Percentiles rank a stretch among this genome's conserved stretches.
phyloP scores from a whole-genome alignment of 1,140 invertebrate species.

The Cataglyphis hispanica region DNA sequence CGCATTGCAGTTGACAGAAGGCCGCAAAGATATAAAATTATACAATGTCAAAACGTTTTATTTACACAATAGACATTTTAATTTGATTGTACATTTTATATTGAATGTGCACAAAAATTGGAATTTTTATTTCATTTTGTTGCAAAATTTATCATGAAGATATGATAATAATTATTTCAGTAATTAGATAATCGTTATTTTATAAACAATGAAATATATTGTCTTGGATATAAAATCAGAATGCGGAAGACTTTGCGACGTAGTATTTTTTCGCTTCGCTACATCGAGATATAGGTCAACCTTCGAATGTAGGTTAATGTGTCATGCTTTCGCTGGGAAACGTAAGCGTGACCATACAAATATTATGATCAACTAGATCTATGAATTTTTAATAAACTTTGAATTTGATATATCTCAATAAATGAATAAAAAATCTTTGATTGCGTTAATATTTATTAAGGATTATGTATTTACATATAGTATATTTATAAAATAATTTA shows the following conservation, averaged over 20 bases:
- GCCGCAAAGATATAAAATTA: not conserved
- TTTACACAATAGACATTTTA: not conserved
- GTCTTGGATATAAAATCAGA: not conserved
- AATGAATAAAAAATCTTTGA: not conserved
- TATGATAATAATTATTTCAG: not conserved
- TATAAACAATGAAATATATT: not conserved
- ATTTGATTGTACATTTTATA: not conserved
- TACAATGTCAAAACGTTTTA: not conserved
- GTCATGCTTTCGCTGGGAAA: constrained; percentile 37
- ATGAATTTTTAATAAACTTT: constrained; percentile 38
- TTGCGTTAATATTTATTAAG: not conserved
- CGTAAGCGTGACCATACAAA: constrained; percentile 26
- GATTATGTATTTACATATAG: not conserved
- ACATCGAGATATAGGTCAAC: constrained; percentile 38
- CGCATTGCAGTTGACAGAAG: constrained; percentile 15
- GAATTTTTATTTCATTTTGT: not conserved
- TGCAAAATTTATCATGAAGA: not conserved
- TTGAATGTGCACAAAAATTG: not conserved
- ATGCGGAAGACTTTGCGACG: constrained; percentile 7
- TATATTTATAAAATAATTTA: constrained; percentile 2
- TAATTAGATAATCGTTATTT: not conserved
- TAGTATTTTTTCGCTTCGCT: constrained; percentile 15
- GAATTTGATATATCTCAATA: not conserved
- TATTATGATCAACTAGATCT: constrained; percentile 24
- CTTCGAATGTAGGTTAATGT: constrained; percentile 56